A percentile compares a stretch with the other conserved stretches of the same genome.
Evolutionary conservation across 2,888 invertebrate genomes (phyloP).

Genomic region (Noctua fimbriata): DNA sequence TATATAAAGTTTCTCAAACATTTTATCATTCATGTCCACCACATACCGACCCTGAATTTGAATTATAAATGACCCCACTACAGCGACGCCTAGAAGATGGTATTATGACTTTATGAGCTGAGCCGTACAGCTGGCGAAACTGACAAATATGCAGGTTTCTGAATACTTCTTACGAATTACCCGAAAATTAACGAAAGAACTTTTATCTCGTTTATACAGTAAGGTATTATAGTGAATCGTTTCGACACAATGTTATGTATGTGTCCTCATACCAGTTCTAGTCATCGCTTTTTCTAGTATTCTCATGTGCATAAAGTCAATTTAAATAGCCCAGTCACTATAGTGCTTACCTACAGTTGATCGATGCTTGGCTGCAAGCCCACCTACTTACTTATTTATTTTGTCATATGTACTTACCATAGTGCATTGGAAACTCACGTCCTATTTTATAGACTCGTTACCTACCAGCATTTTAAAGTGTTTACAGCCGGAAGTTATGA

Average conservation of each 20-base stretch:
- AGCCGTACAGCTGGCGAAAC: neutral
- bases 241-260: neutral
- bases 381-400: conserved; percentile 7
- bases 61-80: conserved; percentile 27
- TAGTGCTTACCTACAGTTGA: neutral
- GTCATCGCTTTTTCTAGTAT: neutral
- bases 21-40: neutral
- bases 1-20: neutral
- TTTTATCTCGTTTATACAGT: neutral
- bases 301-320: neutral
- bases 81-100: neutral
- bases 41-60: neutral
- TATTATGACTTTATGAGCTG: conserved; percentile 15
- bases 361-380: neutral
- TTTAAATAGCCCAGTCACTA: neutral
- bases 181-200: neutral
- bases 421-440: conserved; percentile 32
- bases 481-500: conserved; percentile 51
- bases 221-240: neutral
- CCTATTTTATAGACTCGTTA: conserved; percentile 41
- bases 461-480: conserved; percentile 42
- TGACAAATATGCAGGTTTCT: neutral
- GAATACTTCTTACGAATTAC: neutral
- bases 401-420: conserved; percentile 1
- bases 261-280: neutral